These are phyloP conservation scores for Cotesia chilonis DNA, from an alignment of 1,140 invertebrate species.

Conservation along the genomic window DNA sequence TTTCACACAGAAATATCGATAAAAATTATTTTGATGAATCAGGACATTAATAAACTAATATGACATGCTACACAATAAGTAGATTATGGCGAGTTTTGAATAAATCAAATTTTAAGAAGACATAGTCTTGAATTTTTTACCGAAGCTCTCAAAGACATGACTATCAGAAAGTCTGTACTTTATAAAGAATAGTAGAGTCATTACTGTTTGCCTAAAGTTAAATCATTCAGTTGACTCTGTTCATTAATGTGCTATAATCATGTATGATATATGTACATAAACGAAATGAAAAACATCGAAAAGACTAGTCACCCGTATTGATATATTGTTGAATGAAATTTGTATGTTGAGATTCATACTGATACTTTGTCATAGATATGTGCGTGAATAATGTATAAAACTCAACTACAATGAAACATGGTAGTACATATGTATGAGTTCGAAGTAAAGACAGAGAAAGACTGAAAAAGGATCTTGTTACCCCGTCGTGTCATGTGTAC, in stretches of 20 bases:
- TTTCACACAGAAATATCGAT: no score
- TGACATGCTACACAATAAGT: no score
- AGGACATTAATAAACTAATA: no score
- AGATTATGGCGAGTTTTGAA: no score
- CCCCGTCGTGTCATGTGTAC: slow-evolving; percentile 61
- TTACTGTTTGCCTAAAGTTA: background rate
- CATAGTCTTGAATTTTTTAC: no score
- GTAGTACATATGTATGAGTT: slow-evolving; percentile 1
- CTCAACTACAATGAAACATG: slow-evolving; percentile 11
- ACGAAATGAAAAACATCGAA: slow-evolving; percentile 12
- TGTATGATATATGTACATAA: no score
- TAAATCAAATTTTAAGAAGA: no score
- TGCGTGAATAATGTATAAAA: background rate
- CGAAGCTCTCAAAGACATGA: no score
- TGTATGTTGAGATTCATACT: slow-evolving; percentile 20
- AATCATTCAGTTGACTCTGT: slow-evolving; percentile 16
- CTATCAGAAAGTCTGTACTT: no score
- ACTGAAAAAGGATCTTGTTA: slow-evolving; percentile 34
- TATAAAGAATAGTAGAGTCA: no score
- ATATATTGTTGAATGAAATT: slow-evolving; percentile 17
- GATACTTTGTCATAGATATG: background rate
- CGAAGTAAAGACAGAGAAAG: slow-evolving; percentile 2
- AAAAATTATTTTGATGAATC: no score
- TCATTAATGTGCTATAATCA: background rate
- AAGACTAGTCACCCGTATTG: slow-evolving; percentile 34